Evolutionary conservation across 2,888 invertebrate species (phyloP), one percentile per base, ranked within the genome.

Genomic region (Calliopum simillimum): DNA sequence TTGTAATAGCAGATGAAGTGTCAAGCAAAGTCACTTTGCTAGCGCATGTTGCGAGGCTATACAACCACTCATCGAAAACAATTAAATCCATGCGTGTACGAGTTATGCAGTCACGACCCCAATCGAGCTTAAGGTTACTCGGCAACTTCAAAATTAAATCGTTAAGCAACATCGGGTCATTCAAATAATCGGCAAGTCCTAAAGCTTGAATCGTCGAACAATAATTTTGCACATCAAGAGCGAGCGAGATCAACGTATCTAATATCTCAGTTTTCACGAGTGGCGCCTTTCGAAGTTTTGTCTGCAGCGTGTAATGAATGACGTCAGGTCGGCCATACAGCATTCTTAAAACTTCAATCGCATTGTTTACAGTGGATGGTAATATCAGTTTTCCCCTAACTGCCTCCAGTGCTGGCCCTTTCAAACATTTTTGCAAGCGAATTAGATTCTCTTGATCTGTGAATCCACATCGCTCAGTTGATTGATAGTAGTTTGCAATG

Each of bases 401-500:
- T 53, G 64, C 59, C 12, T 69, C 67, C 14, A 68, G 51, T 1
- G 65, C 59, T 2, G 44, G 16, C 0, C 71, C 59, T 25, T 68
- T 67, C 41, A 71, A 21, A 43, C 63, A 62, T 16, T 41, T 61
- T n/a, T 70, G 56, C 11, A 59, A 16, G n/a, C 65, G 33, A 14
- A 70, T 65, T 1, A 58, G n/a, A 61, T 66, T 65, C 13, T 66
- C 59, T 46, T 46, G 14, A 11, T n/a, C n/a, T n/a, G n/a, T n/a
- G n/a, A n/a, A n/a, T n/a, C n/a, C n/a, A n/a, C n/a, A n/a, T n/a
- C n/a, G 61, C n/a, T 73, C 70, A 2, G 75, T 73, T 16, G 75
- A 73, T n/a, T 73, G 69, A 8, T 62, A 14, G 33, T 68, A 75
- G 13, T 72, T 74, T 0, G 71, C 70, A 13, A 75, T 73, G 44